These are phyloP conservation scores for Pseudomyrmex pallidus DNA, from an alignment of 1,140 invertebrate genomes.

Conservation along the genomic window DNA sequence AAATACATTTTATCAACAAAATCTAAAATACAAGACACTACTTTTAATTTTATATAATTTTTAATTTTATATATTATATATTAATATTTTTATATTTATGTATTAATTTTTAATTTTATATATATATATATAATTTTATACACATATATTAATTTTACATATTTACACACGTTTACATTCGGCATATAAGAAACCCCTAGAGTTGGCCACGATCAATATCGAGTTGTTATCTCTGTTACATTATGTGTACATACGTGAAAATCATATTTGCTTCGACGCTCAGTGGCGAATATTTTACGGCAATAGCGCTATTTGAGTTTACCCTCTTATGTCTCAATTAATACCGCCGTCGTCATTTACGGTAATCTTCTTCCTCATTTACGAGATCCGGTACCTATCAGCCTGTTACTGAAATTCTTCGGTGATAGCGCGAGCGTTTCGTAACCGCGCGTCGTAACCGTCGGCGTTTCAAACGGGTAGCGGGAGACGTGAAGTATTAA, in stretches of 20 bases:
- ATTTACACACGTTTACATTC: neutral
- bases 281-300: slow-evolving; percentile 62
- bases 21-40: neutral
- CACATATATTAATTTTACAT: too few relatives aligned
- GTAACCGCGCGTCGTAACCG: slow-evolving; percentile 45
- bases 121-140: too few relatives aligned
- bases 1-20: neutral
- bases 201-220: slow-evolving; percentile 22
- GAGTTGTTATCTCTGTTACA: neutral
- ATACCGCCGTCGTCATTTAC: slow-evolving; percentile 50
- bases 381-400: slow-evolving; percentile 63
- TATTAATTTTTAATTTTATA: too few relatives aligned
- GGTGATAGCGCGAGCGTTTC: slow-evolving; percentile 41
- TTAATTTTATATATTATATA: too few relatives aligned
- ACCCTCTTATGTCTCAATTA: slow-evolving; percentile 60
- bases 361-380: slow-evolving; percentile 65
- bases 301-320: slow-evolving; percentile 40
- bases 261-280: slow-evolving; percentile 37
- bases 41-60: neutral
- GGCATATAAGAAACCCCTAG: neutral
- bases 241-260: neutral
- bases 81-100: too few relatives aligned
- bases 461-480: neutral
- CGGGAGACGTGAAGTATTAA: slow-evolving; percentile 25
- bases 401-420: slow-evolving; percentile 45